A percentile compares a stretch with the other conserved stretches of the same genome.
These are phyloP conservation scores for Fukomys damarensis DNA, from an alignment of 2,113 vertebrate species.

Conservation along the genomic window DNA sequence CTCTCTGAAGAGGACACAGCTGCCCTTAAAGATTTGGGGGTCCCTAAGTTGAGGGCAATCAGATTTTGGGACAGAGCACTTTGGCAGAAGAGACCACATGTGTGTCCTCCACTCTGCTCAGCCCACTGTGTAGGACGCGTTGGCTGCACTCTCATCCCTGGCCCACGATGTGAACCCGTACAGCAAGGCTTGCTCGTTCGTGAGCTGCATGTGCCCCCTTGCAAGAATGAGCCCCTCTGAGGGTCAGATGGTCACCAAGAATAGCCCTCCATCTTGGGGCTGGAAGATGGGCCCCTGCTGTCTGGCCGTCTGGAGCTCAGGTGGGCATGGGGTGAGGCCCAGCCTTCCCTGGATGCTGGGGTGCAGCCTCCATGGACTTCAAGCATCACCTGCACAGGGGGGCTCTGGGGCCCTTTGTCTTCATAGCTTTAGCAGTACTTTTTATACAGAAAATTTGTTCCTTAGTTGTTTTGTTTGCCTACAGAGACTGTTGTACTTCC, in stretches of 20 bases:
- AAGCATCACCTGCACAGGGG: not conserved
- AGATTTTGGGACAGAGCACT: fast-evolving
- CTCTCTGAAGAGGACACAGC: not conserved
- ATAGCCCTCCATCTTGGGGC: fast-evolving
- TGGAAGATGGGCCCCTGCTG: fast-evolving
- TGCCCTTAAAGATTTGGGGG: no score
- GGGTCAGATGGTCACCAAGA: fast-evolving
- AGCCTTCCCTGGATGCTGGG: fast-evolving
- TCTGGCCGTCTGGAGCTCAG: not conserved
- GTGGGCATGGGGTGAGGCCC: fast-evolving
- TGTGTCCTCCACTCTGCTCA: fast-evolving
- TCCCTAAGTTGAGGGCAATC: fast-evolving
- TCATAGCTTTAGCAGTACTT: not conserved
- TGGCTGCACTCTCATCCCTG: fast-evolving
- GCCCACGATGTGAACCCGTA: fast-evolving
- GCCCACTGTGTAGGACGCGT: fast-evolving
- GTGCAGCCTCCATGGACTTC: not conserved
- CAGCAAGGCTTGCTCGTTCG: fast-evolving
- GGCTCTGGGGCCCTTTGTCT: not conserved
- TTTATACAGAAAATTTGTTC: conserved; percentile 4
- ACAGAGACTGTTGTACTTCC: conserved; percentile 9
- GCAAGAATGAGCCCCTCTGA: fast-evolving
- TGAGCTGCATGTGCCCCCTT: fast-evolving
- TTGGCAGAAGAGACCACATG: not conserved
- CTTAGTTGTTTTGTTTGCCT: conserved; percentile 19